Evolutionary conservation across 2,888 invertebrate genomes (phyloP).

Genomic region (Heliconius hortense): DNA sequence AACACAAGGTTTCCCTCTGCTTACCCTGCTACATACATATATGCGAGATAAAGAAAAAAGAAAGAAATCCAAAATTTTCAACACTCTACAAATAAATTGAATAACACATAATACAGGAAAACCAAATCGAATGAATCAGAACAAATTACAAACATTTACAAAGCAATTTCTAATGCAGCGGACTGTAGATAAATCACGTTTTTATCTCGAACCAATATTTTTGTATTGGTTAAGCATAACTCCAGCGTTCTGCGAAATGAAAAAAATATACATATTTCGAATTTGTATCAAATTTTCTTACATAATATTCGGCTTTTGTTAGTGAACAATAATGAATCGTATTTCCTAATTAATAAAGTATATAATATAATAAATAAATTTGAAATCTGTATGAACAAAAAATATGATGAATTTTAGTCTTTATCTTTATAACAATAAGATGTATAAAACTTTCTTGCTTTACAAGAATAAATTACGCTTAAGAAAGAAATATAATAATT

Average conservation of each 20-base stretch:
- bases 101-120: not conserved
- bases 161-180: constrained; percentile 56
- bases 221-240: constrained; percentile 59
- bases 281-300: constrained; percentile 52
- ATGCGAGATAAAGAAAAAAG: not conserved
- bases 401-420: not conserved
- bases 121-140: constrained; percentile 24
- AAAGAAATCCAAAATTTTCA: not conserved
- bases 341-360: constrained; percentile 22
- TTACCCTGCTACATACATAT: too few species aligned
- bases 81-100: not conserved
- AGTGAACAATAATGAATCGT: constrained; percentile 33
- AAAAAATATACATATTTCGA: constrained; percentile 49
- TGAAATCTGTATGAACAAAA: not conserved
- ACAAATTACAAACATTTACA: constrained; percentile 28
- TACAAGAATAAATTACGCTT: too few species aligned
- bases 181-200: constrained; percentile 64
- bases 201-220: constrained; percentile 67
- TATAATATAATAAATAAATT: not conserved
- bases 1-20: too few species aligned
- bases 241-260: constrained; percentile 55
- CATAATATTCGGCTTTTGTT: constrained; percentile 48
- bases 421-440: not conserved
- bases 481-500: constrained; percentile 8
- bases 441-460: not conserved